Base-by-base conservation (phyloP, 2,888 invertebrate genomes). In the Ptycholaimellus sp. region DNA sequence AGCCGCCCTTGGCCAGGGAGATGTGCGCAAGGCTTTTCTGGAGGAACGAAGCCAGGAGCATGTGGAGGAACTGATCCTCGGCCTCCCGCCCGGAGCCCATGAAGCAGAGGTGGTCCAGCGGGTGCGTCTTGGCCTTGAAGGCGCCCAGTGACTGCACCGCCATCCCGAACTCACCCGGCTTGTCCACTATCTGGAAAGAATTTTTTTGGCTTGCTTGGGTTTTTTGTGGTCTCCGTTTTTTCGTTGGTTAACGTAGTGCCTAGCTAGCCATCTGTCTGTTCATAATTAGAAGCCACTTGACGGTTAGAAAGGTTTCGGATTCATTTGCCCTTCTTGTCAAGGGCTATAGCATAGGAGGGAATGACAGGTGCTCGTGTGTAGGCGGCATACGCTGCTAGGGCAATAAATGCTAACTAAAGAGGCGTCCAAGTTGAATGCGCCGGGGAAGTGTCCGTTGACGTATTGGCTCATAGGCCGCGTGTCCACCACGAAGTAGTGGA, bases 361-460 rank as follows among this genome's bases (percentile, higher is more conserved):
- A n/a, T n/a, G n/a, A n/a, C n/a, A n/a, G n/a, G n/a, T n/a, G n/a
- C n/a, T n/a, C n/a, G n/a, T n/a, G n/a, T n/a, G n/a, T n/a, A n/a
- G n/a, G n/a, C n/a, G n/a, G n/a, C n/a, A n/a, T n/a, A n/a, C n/a
- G n/a, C n/a, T n/a, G n/a, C n/a, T n/a, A n/a, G n/a, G n/a, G n/a
- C n/a, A n/a, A n/a, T n/a, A n/a, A n/a, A n/a, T n/a, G 40, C 49
- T 53, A 56, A 73, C 73, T 53, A 96, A 67, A 62, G 82, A 81
- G 53, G 87, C 85, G 61, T 96, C 93, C 44, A 96, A 68, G 63
- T 93, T 90, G 65, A 93, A 96, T 38, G 93, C 93, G 36, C 87
- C 90, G 1, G 83, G 77, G 46, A 96, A 69, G 65, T 93, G 90
- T 0, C 93, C 93, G 37, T 76, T 75, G 64, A 90, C 90, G 58